phyloP scores from a whole-genome alignment of 2,888 invertebrate genomes.

The Drosophila anomalata region DNA sequence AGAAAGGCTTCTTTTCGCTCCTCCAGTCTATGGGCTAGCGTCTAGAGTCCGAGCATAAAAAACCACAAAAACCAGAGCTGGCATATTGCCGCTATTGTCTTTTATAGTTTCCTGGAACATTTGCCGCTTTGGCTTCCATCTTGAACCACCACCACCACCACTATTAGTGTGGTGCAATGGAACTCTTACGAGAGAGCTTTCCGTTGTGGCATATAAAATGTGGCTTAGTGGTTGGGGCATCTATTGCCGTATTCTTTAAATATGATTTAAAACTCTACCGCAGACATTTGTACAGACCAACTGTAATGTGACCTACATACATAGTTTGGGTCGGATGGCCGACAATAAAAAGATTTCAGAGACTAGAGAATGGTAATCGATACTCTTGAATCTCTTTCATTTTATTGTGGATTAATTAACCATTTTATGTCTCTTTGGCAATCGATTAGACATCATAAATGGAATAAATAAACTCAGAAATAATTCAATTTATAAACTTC shows the following conservation, averaged over 20 bases:
- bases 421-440: not conserved
- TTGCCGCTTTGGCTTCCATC: slow-evolving; percentile 48
- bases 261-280: slow-evolving; percentile 72
- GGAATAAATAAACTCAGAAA: too few species aligned
- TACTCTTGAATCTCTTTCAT: not conserved
- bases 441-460: not conserved
- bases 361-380: not conserved
- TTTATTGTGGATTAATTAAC: not conserved
- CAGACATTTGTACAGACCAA: slow-evolving; percentile 42
- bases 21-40: not conserved
- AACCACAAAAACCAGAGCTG: slow-evolving; percentile 80
- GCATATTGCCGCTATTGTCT: slow-evolving; percentile 79
- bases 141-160: slow-evolving; percentile 29
- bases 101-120: slow-evolving; percentile 77
- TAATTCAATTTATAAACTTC: slow-evolving; percentile 4
- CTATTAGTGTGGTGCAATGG: slow-evolving; percentile 37
- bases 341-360: slow-evolving; percentile 17
- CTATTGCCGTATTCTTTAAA: slow-evolving; percentile 61
- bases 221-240: slow-evolving; percentile 32
- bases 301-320: slow-evolving; percentile 41
- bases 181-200: slow-evolving; percentile 25
- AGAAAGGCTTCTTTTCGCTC: slow-evolving; percentile 65
- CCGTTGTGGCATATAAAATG: slow-evolving; percentile 19
- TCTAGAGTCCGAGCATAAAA: slow-evolving; percentile 44
- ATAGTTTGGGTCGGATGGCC: slow-evolving; percentile 6